Conservation (phyloP, 2,113 vertebrate species). For the Macaca fascicularis region DNA sequence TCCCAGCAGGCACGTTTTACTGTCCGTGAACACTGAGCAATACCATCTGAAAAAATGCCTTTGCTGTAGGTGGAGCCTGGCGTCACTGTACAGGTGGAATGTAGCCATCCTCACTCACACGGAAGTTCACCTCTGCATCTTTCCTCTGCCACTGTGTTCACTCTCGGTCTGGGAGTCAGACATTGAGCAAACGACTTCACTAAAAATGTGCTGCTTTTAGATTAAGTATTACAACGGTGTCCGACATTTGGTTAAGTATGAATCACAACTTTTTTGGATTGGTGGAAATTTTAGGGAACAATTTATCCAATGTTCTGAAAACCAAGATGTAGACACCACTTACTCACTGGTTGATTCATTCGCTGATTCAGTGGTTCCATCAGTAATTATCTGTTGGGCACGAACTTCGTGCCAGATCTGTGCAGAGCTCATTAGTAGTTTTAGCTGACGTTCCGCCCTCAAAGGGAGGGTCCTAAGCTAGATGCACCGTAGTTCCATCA, state of each 20-base stretch:
- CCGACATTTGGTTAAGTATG: not conserved
- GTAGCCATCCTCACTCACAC: not conserved
- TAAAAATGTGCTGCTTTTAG: not conserved
- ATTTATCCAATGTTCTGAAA: not conserved
- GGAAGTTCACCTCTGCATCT: not conserved
- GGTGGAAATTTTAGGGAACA: not conserved
- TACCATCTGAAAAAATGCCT: not conserved
- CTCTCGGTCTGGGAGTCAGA: not conserved
- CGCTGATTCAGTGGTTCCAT: not conserved
- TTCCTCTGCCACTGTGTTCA: not conserved
- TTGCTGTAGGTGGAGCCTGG: not conserved
- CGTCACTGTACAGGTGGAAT: not conserved
- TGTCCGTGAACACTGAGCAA: not conserved
- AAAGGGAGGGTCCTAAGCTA: not conserved
- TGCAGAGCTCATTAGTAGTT: not conserved
- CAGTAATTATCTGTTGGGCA: not conserved
- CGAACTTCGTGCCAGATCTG: not conserved
- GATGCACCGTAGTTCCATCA: not conserved
- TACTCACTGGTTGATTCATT: not conserved
- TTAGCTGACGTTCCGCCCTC: not conserved
- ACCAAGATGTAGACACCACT: not conserved
- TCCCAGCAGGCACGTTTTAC: not conserved
- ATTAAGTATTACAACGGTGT: not conserved
- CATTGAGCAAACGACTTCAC: not conserved
- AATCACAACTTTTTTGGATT: not conserved